Base-by-base conservation (phyloP, 1,140 invertebrate genomes). In the Oryzaephilus surinamensis region DNA sequence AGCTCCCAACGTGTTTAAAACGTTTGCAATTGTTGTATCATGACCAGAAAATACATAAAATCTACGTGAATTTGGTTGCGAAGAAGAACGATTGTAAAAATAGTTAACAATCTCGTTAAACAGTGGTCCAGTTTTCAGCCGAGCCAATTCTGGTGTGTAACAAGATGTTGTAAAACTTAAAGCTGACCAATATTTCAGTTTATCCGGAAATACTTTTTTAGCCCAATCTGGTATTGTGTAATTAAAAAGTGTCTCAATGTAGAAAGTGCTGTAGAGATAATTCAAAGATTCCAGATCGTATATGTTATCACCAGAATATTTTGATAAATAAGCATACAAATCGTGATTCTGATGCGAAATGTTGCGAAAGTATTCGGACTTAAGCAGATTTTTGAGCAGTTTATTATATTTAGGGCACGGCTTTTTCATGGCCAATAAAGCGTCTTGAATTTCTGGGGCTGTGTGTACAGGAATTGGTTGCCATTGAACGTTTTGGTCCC, bases 391-490 rank as follows among this genome's bases (percentile, higher is more conserved):
- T 11, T 69, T 49, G 2, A 69, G 40, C 43, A 80, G 72, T 32
- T 66, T 60, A 3, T 74, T 59, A 50, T 79, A 85, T 33, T 66
- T 68, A 0, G 73, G 66, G 57, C 85, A 90, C 11, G 67, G 62
- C 43, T 74, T 76, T 52, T 81, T 76, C 52, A 55, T 60, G 2
- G 51, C 46, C 16, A 61, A 24, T 8, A 89, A 55, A 43, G 73
- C 52, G 66, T 92, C 87, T 14, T 71, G 41, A 1, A 64, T 48
- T 57, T 77, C 68, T 0, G 83, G 79, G 12, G 69, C 50, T 1
- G 88, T 87, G 48, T 92, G 87, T 6, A 95, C 71, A 0, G 91
- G 87, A 50, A 95, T 84, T 0, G 91, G 90, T 60, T 92, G 88
- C 91, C 91, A 96, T 7, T 64, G 51, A 1, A 92, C 57, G 2